Evolutionary conservation across 2,888 invertebrate species (phyloP), one percentile per base, ranked within the genome.

Genomic region (Boloria euphrosyne): DNA sequence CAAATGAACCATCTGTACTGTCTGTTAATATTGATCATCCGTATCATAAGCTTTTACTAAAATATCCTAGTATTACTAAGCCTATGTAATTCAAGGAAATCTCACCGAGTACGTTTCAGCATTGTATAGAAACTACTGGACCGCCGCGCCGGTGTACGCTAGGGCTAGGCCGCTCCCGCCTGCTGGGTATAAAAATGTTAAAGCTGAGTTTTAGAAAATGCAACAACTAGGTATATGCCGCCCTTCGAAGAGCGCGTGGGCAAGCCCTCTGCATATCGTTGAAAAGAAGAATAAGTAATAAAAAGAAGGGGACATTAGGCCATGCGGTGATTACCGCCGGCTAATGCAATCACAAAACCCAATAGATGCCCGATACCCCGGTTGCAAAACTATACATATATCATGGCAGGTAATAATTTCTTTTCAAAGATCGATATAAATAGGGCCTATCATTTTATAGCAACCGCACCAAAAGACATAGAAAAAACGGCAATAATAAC

Each of bases 301-400:
- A n/a, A n/a, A n/a, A n/a, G n/a, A n/a, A n/a, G 27, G 27, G 5
- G 27, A 27, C 4, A 27, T 27, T 27, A 27, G 27, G 27, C 27
- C 27, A 27, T 27, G 27, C 5, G 27, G 27, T 0, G 27, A 27
- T 27, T 27, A 27, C 27, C 27, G 27, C 27, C 27, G 27, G 4
- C 27, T 27, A 27, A 27, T 27, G 4, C 27, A 27, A 4, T 27
- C 5, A 59, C 59, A n/a, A 59, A 59, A 16, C 81, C 74, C 0
- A 83, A 85, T 47, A 53, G 68, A 17, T 71, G 70, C n/a, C 66
- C 71, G 2, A 58, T 71, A 13, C 49, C 71, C 0, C 61, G 66
- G 0, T 47, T 71, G 10, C 70, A 66, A 5, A 66, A 70, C 43
- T 73, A 65, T 16, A 72, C 66, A 16, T 67, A 67, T 43, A 13